These are phyloP conservation scores for Malthinus flaveolus DNA, from an alignment of 2,888 invertebrate genomes.

Conservation along the genomic window DNA sequence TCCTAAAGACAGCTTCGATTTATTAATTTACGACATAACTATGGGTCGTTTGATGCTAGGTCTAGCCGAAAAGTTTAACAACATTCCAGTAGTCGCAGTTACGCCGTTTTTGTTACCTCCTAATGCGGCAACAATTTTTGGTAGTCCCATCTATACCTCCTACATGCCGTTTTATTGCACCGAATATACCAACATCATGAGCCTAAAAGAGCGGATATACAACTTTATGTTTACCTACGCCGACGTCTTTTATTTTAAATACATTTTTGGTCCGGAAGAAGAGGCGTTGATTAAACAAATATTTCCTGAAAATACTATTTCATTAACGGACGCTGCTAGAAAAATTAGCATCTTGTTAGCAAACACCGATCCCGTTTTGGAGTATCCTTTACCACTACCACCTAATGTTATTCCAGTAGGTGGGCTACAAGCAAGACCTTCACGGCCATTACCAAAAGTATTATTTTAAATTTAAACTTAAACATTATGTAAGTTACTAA, in stretches of 20 bases:
- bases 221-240: slow-evolving; percentile 31
- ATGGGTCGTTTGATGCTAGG: slow-evolving; percentile 33
- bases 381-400: slow-evolving; percentile 42
- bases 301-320: slow-evolving; percentile 29
- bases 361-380: slow-evolving; percentile 40
- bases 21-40: slow-evolving; percentile 35
- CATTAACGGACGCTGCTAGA: slow-evolving; percentile 36
- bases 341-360: slow-evolving; percentile 42
- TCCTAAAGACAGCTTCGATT: slow-evolving; percentile 30
- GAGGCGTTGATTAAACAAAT: slow-evolving; percentile 1
- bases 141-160: slow-evolving; percentile 35
- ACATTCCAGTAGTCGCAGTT: slow-evolving; percentile 30
- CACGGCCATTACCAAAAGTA: slow-evolving; percentile 41
- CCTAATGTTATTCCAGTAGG: slow-evolving; percentile 50
- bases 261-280: slow-evolving; percentile 24
- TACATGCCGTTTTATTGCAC: slow-evolving; percentile 39
- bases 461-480: not conserved
- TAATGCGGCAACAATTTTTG: slow-evolving; percentile 34
- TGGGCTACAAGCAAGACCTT: slow-evolving; percentile 43
- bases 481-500: not conserved
- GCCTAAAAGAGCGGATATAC: slow-evolving; percentile 34
- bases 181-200: slow-evolving; percentile 35
- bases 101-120: slow-evolving; percentile 18
- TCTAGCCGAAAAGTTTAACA: slow-evolving; percentile 33
- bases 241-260: slow-evolving; percentile 18